phyloP scores from a whole-genome alignment of 2,888 invertebrate genomes.

The Aspidapion aeneum region DNA sequence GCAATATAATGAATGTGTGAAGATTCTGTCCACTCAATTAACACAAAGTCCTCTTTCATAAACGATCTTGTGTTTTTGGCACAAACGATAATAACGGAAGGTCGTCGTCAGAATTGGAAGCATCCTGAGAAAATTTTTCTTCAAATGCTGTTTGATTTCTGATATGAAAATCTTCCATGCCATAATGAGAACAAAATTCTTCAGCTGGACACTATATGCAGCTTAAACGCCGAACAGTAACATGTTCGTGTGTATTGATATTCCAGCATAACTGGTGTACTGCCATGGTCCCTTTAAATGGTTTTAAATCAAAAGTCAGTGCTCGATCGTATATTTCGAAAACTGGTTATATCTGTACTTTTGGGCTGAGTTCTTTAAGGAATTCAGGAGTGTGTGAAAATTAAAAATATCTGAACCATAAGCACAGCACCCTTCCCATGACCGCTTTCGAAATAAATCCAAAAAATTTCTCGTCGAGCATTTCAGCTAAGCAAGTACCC shows the following conservation, averaged over 20 bases:
- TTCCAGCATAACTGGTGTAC: not conserved
- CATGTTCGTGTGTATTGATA: not conserved
- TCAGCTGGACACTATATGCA: not conserved
- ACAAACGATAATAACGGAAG: too few species aligned
- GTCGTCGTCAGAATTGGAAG: too few species aligned
- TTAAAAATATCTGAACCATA: constrained; percentile 8
- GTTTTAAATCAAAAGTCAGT: not conserved
- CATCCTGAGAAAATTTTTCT: too few species aligned
- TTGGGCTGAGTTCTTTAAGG: not conserved
- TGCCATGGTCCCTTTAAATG: not conserved
- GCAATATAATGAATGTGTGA: too few species aligned
- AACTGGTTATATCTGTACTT: not conserved
- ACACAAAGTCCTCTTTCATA: too few species aligned
- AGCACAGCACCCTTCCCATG: constrained; percentile 20
- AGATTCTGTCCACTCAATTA: too few species aligned
- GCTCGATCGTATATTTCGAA: not conserved
- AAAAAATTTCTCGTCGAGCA: constrained; percentile 9
- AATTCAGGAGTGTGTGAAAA: constrained; percentile 6
- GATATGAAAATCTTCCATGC: too few species aligned
- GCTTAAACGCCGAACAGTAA: not conserved
- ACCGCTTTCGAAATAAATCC: constrained; percentile 13
- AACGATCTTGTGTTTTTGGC: too few species aligned
- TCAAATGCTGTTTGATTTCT: too few species aligned
- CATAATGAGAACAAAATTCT: not conserved
- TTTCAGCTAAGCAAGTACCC: constrained; percentile 5